Evolutionary conservation across 2,113 vertebrate genomes (phyloP).

Genomic region (Cheirogaleus medius): DNA sequence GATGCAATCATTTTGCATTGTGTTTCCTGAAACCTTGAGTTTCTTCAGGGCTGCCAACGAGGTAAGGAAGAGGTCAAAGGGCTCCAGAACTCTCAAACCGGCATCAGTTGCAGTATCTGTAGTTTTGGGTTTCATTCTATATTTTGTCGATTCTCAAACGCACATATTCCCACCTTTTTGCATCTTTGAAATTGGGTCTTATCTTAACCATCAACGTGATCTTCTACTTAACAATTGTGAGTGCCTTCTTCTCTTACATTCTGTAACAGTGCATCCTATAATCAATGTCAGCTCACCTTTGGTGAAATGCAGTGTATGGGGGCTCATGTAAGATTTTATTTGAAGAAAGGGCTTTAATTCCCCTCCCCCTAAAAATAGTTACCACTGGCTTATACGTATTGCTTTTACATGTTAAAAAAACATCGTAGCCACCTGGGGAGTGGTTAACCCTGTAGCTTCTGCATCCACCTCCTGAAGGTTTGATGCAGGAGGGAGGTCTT

Average conservation of each 20-base stretch:
- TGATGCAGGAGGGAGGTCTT: neutral
- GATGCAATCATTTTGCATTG: neutral
- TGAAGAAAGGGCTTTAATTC: neutral
- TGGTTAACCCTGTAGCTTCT: neutral
- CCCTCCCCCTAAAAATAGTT: neutral
- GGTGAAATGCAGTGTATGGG: neutral
- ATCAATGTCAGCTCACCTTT: neutral
- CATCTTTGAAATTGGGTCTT: neutral
- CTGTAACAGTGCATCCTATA: neutral
- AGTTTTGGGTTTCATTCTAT: neutral
- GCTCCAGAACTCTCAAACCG: neutral
- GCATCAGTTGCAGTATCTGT: accelerated
- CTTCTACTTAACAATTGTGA: neutral
- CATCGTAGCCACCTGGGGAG: too few relatives aligned
- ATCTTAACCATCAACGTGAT: neutral
- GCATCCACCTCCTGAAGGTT: neutral
- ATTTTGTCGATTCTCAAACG: neutral
- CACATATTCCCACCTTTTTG: neutral
- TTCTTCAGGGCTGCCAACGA: neutral
- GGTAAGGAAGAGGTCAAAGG: neutral
- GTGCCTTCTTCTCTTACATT: neutral
- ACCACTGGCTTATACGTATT: neutral
- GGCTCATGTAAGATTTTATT: neutral
- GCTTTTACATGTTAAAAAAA: neutral
- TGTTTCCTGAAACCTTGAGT: neutral